phyloP scores from a whole-genome alignment of 1,140 invertebrate species.

The Dicyema japonicum region DNA sequence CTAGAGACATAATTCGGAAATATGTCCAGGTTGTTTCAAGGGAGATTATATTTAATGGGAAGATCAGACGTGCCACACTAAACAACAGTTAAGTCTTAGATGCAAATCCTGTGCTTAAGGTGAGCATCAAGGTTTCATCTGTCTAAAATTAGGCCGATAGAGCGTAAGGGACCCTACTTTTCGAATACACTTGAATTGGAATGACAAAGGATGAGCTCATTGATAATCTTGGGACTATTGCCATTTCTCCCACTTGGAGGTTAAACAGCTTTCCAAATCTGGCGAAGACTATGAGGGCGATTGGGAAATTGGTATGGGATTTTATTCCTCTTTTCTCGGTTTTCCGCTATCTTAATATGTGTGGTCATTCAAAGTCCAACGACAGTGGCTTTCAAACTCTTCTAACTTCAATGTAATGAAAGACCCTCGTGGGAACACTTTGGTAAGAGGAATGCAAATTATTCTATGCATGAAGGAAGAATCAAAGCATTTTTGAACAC shows the following conservation, averaged over 20 bases:
- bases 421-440: constrained; percentile 63
- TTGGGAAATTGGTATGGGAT: constrained; percentile 74
- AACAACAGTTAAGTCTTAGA: too few relatives aligned
- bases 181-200: constrained; percentile 55
- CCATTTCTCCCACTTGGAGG: constrained; percentile 42
- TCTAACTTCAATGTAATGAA: constrained; percentile 51
- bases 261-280: constrained; percentile 80
- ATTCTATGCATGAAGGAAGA: constrained; percentile 70
- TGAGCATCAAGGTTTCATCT: too few relatives aligned
- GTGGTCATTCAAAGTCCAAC: too few relatives aligned
- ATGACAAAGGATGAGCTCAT: constrained; percentile 59
- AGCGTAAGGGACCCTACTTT: too few relatives aligned
- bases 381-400: constrained; percentile 51
- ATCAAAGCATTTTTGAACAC: constrained; percentile 64
- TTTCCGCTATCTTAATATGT: too few relatives aligned
- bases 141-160: too few relatives aligned
- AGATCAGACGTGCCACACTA: too few relatives aligned
- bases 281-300: constrained; percentile 31
- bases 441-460: constrained; percentile 50
- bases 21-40: too few relatives aligned
- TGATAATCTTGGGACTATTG: constrained; percentile 56
- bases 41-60: too few relatives aligned
- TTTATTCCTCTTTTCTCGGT: constrained; percentile 71
- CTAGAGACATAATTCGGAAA: too few relatives aligned
- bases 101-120: too few relatives aligned